Evolutionary conservation across 2,797 vertebrate genomes (phyloP), one percentile per base, ranked within the genome.

Genomic region (Meda fulgida): DNA sequence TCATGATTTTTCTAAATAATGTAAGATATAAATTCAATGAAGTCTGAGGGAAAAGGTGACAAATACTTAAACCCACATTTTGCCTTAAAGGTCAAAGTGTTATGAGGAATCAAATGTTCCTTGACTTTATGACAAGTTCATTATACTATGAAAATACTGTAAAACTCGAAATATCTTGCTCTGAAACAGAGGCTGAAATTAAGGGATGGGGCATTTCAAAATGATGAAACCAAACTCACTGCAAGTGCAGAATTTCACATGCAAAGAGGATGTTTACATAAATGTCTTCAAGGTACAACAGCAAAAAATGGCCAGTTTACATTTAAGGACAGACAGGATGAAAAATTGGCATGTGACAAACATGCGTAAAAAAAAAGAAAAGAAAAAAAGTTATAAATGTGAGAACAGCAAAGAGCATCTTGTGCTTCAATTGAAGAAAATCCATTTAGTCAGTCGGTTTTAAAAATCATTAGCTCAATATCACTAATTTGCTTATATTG

Each of bases 241-340:
- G 23, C 23, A 78, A 60, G 2, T 40, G 34, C 14, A 40, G 34
- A 16, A 78, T 26, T 60, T 78, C 55, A 43, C 55, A 63, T 78
- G 55, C 76, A 63, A 78, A 78, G 36, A 29, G 36, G 75, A 60
- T 10, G 76, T 78, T 78, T 78, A 63, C 76, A 78, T 78, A 78
- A 19, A 77, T 18, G 34, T 26, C 75, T 58, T 77, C 2, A 7
- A 46, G 31, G 5, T 6, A 75, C 60, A 75, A 75, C 29, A 75
- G 26, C 5, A 23, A 55, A 63, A 63, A 16, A 14, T 10, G 48
- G 48, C 46, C 26, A 29, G 19, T 21, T 48, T 9, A 2, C 31
- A 7, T 36, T 11, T 8, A n/a, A 78, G 31, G 36, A 26, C 55
- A 60, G 36, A 78, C 8, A n/a, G 11, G 10, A 48, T 34, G 19